phyloP scores from a whole-genome alignment of 2,113 vertebrate species.

The Argyrosomus japonicus region DNA sequence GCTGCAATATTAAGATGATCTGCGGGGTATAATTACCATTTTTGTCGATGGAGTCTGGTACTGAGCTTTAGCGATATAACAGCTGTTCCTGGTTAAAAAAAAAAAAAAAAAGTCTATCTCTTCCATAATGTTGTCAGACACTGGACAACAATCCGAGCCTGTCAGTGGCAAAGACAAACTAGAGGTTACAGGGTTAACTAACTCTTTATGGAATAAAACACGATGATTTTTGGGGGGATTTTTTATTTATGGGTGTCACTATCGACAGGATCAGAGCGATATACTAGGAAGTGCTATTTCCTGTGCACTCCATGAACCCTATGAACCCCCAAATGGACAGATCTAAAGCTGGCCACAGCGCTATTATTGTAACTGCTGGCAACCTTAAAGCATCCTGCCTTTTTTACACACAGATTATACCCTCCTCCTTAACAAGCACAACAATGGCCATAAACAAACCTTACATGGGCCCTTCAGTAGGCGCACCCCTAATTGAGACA shows the following conservation, averaged over 20 bases:
- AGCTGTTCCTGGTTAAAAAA: too few species aligned
- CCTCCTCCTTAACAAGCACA: slow-evolving; percentile 52
- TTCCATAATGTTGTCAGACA: too few species aligned
- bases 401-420: slow-evolving; percentile 59
- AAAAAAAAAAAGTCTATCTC: too few species aligned
- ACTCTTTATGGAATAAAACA: neutral
- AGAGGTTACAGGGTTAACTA: neutral
- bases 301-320: slow-evolving; percentile 34
- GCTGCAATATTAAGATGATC: too few species aligned
- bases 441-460: slow-evolving; percentile 69
- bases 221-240: neutral
- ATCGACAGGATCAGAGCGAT: slow-evolving; percentile 28
- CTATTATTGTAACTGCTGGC: slow-evolving; percentile 34
- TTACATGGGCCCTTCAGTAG: slow-evolving; percentile 49
- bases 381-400: slow-evolving; percentile 35
- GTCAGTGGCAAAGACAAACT: too few species aligned
- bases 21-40: too few species aligned
- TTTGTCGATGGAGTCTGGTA: too few species aligned
- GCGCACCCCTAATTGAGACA: slow-evolving; percentile 79
- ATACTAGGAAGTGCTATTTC: slow-evolving; percentile 57
- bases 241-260: slow-evolving; percentile 29
- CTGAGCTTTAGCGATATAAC: too few species aligned
- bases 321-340: slow-evolving; percentile 19
- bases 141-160: too few species aligned
- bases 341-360: slow-evolving; percentile 26